Percentiles rank a stretch among this genome's conserved stretches.
Conservation (phyloP, 2,797 vertebrate species). For the Sparus aurata region DNA sequence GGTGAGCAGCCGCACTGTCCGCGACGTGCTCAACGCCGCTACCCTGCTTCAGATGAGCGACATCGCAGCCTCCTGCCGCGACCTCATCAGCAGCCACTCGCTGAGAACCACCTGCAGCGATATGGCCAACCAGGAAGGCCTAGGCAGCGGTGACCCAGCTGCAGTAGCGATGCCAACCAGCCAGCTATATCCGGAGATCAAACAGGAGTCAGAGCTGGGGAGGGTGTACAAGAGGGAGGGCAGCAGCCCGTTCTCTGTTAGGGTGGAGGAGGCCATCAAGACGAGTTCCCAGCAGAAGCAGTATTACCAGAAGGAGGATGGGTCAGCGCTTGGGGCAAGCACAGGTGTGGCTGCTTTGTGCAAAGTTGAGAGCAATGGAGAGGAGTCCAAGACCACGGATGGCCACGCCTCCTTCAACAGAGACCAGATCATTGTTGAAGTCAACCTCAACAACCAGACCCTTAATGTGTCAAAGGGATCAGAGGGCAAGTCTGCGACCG, state of each 20-base stretch:
- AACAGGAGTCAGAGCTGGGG: constrained; percentile 91
- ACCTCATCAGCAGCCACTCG: constrained; percentile 92
- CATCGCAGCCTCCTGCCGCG: constrained; percentile 94
- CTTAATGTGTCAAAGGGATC: constrained; percentile 95
- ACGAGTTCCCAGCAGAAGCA: constrained; percentile 81
- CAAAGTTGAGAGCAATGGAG: constrained; percentile 87
- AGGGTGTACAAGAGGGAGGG: constrained; percentile 92
- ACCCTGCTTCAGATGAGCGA: constrained; percentile 96
- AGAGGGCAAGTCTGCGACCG: constrained; percentile 85
- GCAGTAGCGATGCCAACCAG: constrained; percentile 65
- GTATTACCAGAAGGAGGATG: constrained; percentile 92
- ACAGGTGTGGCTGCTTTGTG: constrained; percentile 76
- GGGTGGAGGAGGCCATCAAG: constrained; percentile 88
- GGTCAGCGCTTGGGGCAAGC: constrained; percentile 52
- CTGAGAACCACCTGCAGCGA: constrained; percentile 85
- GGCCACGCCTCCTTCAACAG: constrained; percentile 89
- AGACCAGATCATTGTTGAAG: constrained; percentile 98
- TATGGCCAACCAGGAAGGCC: constrained; percentile 86
- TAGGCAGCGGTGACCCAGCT: constrained; percentile 55
- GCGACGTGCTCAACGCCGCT: constrained; percentile 95
- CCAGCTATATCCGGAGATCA: constrained; percentile 93
- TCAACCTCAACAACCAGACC: constrained; percentile 99
- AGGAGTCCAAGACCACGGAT: constrained; percentile 84
- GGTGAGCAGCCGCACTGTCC: constrained; percentile 93
- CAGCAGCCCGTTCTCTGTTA: constrained; percentile 89